Evolutionary conservation across 2,888 invertebrate species (phyloP), one percentile per base, ranked within the genome.

Genomic region (Cantharis rustica): DNA sequence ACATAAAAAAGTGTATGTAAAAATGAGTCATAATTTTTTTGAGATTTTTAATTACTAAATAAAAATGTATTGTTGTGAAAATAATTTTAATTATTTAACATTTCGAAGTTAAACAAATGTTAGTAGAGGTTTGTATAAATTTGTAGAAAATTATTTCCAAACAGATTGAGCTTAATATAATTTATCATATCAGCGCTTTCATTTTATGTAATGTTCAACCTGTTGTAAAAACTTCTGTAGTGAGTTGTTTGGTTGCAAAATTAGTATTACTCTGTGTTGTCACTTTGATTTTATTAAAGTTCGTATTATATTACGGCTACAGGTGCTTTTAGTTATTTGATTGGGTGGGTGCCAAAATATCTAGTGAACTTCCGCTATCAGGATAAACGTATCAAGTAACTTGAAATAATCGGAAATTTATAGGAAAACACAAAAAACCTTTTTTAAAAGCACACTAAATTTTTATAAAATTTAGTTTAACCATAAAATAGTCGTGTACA

Each of bases 241-340:
- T 31, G 10, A 9, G 47, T 7, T n/a, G 47, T n/a, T 47, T 47
- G 5, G 47, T n/a, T 47, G n/a, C n/a, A 47, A 47, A 47, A 47
- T 47, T 47, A 47, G 47, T n/a, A 47, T n/a, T n/a, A 47, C 47
- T 13, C n/a, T 2, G 47, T 5, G 7, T n/a, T 47, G 47, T 47
- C 47, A 47, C n/a, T 47, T 47, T 47, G n/a, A 47, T 47, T 47
- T 47, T 47, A 47, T 47, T 47, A 47, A 47, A 47, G 47, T 9
- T 47, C 47, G 47, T n/a, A 47, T 47, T 47, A 47, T 47, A n/a
- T 47, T n/a, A 47, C n/a, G 16, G 64, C 64, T 66, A 66, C 64
- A 66, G 64, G 64, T 66, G 64, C 64, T 66, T 66, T 66, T 66
- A 66, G 64, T 11, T 66, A 23, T 23, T 66, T 66, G 64, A 66